Evolutionary conservation across 2,797 vertebrate species (phyloP).

Genomic region (Anisognathus igniventris): DNA sequence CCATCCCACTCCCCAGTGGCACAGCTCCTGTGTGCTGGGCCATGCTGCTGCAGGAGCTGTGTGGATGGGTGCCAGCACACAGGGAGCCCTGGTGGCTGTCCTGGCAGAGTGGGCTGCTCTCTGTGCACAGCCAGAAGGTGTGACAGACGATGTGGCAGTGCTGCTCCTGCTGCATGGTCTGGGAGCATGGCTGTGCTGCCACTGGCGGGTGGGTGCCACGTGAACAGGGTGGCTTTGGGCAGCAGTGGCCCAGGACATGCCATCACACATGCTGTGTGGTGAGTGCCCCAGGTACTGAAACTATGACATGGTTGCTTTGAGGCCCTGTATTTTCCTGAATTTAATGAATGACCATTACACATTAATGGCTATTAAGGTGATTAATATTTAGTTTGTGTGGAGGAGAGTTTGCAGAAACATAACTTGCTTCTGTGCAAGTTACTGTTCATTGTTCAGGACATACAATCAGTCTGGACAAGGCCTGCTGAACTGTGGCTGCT

Average conservation of each 20-base stretch:
- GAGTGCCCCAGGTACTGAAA: neutral
- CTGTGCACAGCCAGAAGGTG: neutral
- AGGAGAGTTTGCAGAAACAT: neutral
- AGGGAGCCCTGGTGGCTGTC: neutral
- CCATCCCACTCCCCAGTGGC: neutral
- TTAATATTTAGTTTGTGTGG: neutral
- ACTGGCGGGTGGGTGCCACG: neutral
- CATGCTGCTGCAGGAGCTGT: rapidly evolving
- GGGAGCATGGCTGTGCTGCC: neutral
- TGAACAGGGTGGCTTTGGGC: rapidly evolving
- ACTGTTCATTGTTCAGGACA: constrained; percentile 12
- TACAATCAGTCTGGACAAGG: neutral
- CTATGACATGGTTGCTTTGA: neutral
- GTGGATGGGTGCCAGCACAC: rapidly evolving
- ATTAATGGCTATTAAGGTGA: neutral
- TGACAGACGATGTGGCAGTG: neutral
- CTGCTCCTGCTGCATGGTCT: neutral
- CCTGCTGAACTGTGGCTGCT: neutral
- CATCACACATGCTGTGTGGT: no score
- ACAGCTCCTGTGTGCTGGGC: neutral
- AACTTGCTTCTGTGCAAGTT: neutral
- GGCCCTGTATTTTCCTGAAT: neutral
- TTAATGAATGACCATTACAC: neutral
- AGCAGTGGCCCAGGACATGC: rapidly evolving
- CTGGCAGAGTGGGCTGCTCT: neutral